Conservation (phyloP, 2,888 invertebrate species). For the Drosophila mercatorum region DNA sequence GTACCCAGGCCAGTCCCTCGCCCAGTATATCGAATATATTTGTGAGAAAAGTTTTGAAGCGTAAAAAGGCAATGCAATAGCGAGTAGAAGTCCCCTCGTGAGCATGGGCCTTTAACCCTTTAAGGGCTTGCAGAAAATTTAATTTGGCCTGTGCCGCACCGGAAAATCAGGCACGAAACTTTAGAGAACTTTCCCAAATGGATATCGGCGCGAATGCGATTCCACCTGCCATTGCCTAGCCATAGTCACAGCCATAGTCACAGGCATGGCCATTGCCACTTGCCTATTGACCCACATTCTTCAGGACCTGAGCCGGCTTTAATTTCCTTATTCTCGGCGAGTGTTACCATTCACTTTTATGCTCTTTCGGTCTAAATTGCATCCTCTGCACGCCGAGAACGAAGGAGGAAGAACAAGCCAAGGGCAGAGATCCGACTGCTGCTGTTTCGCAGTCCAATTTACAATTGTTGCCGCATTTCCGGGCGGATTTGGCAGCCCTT, state of each 20-base stretch:
- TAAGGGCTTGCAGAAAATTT: constrained; percentile 55
- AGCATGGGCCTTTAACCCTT: constrained; percentile 26
- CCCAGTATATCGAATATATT: constrained; percentile 78
- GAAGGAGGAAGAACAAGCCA: not conserved
- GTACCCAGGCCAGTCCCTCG: constrained; percentile 18
- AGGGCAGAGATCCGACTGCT: not conserved
- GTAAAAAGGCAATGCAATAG: constrained; percentile 63
- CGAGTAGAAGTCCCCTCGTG: constrained; percentile 12
- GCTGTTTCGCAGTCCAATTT: constrained; percentile 50
- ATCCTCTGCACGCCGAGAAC: constrained; percentile 50
- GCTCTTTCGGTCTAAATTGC: constrained; percentile 72
- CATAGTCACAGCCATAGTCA: not conserved
- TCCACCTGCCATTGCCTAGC: constrained; percentile 29
- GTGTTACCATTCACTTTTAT: constrained; percentile 68
- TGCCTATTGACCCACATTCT: constrained; percentile 65
- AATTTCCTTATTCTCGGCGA: constrained; percentile 62
- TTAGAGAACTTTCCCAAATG: constrained; percentile 35
- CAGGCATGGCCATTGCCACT: constrained; percentile 4
- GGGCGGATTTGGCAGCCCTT: constrained; percentile 47
- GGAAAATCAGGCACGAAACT: constrained; percentile 51
- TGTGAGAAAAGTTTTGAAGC: constrained; percentile 75
- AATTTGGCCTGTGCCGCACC: constrained; percentile 52
- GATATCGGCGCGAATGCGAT: constrained; percentile 22
- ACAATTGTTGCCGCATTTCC: constrained; percentile 73
- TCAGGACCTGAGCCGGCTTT: constrained; percentile 57